phyloP scores from a whole-genome alignment of 2,113 vertebrate genomes.

The Phrynosoma platyrhinos region DNA sequence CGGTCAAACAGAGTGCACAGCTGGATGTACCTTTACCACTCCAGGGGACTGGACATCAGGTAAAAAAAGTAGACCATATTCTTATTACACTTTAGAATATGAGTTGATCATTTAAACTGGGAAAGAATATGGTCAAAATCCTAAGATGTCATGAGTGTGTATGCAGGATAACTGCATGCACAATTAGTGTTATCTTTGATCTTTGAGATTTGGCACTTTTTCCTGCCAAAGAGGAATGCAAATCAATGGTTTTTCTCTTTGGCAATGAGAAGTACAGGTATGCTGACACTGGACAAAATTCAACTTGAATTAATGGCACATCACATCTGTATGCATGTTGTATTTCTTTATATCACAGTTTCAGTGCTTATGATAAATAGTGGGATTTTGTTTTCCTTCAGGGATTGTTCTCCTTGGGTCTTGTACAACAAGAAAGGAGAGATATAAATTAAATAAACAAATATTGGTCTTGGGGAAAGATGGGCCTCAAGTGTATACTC shows the following conservation, averaged over 20 bases:
- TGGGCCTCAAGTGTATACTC: background rate
- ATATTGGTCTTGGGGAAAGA: background rate
- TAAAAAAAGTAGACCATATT: conserved; percentile 59
- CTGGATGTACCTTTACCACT: conserved; percentile 96
- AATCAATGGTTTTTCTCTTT: background rate
- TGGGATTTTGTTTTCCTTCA: background rate
- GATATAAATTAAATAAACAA: too few relatives aligned
- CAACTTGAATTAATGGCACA: background rate
- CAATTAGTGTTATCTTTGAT: background rate
- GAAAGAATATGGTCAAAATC: background rate
- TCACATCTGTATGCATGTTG: background rate
- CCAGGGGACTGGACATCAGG: conserved; percentile 98
- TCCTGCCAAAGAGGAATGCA: background rate
- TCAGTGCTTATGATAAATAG: background rate
- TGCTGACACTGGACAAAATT: background rate
- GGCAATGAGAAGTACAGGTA: background rate
- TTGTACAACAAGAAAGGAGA: too few relatives aligned
- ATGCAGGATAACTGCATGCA: background rate
- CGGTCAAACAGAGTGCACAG: conserved; percentile 97
- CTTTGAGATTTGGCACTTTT: background rate
- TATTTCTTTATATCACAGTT: background rate
- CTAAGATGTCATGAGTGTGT: background rate
- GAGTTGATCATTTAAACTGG: background rate
- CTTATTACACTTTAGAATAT: conserved; percentile 13
- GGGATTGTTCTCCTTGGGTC: background rate